These are phyloP conservation scores for Lagorchestes hirsutus DNA, from an alignment of 2,797 vertebrate species.

Conservation along the genomic window DNA sequence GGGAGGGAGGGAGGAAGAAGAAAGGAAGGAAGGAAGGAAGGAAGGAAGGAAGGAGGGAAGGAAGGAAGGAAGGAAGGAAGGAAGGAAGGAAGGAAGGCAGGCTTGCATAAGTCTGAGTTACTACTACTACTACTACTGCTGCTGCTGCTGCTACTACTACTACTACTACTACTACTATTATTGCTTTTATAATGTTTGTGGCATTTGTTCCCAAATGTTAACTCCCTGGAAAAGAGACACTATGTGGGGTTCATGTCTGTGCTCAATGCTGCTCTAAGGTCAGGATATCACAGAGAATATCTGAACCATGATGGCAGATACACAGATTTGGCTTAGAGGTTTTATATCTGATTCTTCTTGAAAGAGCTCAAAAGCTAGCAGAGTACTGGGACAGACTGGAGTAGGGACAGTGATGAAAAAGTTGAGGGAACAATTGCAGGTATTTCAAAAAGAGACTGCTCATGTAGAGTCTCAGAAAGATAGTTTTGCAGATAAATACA, in stretches of 20 bases:
- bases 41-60: background rate
- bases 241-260: background rate
- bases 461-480: background rate
- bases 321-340: background rate
- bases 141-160: too few species aligned
- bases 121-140: too few species aligned
- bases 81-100: too few species aligned
- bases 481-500: background rate
- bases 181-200: background rate
- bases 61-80: too few species aligned
- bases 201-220: background rate
- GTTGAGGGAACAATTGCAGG: background rate
- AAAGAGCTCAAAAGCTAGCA: background rate
- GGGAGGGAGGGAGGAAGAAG: too few species aligned
- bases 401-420: background rate
- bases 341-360: background rate
- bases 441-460: background rate
- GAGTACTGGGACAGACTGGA: background rate
- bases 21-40: too few species aligned
- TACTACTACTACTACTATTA: too few species aligned
- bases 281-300: background rate
- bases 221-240: background rate
- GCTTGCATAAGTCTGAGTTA: too few species aligned
- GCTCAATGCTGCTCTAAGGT: background rate
- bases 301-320: background rate